Conservation (phyloP, 2,113 vertebrate genomes). For the Triplophysa siluroides region DNA sequence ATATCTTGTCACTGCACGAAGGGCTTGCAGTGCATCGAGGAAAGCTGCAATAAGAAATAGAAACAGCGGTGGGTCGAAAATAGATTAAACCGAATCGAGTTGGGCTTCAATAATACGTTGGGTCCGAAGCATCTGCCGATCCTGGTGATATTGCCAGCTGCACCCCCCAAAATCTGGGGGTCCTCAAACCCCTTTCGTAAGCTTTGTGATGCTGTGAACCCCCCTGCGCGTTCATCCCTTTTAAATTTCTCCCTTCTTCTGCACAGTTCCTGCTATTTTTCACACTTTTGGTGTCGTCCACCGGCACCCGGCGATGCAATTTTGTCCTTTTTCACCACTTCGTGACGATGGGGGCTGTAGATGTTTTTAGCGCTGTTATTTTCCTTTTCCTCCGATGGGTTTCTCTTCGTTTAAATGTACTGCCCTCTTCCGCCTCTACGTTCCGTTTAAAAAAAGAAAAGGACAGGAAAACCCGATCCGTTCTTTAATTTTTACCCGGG, state of each 20-base stretch:
- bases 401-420: slow-evolving; percentile 61
- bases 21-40: slow-evolving; percentile 39
- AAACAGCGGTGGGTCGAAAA: slow-evolving; percentile 57
- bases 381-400: slow-evolving; percentile 63
- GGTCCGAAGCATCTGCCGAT: slow-evolving; percentile 62
- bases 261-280: slow-evolving; percentile 45
- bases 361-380: slow-evolving; percentile 52
- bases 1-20: slow-evolving; percentile 42
- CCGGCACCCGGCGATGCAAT: slow-evolving; percentile 58
- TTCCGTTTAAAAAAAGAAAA: slow-evolving; percentile 65
- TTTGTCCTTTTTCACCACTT: slow-evolving; percentile 53
- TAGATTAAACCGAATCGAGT: slow-evolving; percentile 52
- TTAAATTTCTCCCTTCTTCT: slow-evolving; percentile 68
- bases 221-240: slow-evolving; percentile 71
- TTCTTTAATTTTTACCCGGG: slow-evolving; percentile 66
- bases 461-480: slow-evolving; percentile 49
- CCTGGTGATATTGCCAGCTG: slow-evolving; percentile 58
- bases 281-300: slow-evolving; percentile 41
- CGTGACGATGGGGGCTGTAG: slow-evolving; percentile 16
- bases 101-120: slow-evolving; percentile 58
- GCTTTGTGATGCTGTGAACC: slow-evolving; percentile 75
- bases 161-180: slow-evolving; percentile 63
- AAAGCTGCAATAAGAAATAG: slow-evolving; percentile 1
- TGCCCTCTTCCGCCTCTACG: slow-evolving; percentile 73
- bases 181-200: slow-evolving; percentile 68